A percentile compares a stretch with the other conserved stretches of the same genome.
Conservation (phyloP, 2,888 invertebrate genomes). For the Hydropsyche betteni region DNA sequence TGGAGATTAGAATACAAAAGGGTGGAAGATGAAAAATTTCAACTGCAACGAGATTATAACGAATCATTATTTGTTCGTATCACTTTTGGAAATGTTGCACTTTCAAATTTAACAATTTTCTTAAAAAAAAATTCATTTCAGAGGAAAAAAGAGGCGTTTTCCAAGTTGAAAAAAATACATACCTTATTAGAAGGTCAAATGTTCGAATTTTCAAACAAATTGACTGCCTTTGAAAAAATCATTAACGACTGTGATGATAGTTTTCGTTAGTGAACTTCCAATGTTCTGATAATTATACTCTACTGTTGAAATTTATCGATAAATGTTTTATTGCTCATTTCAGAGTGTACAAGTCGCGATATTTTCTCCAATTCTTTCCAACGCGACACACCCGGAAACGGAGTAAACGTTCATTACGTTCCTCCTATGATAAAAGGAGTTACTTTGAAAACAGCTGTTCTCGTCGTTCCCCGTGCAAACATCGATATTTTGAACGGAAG, state of each 20-base stretch:
- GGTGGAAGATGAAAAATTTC: slow-evolving; percentile 60
- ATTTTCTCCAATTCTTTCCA: neutral
- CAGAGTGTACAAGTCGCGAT: slow-evolving; percentile 15
- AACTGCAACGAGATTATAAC: slow-evolving; percentile 61
- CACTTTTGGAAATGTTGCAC: neutral
- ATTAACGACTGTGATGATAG: slow-evolving; percentile 22
- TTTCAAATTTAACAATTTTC: neutral
- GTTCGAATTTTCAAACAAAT: neutral
- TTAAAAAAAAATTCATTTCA: slow-evolving; percentile 38
- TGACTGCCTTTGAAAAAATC: neutral
- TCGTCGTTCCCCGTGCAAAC: slow-evolving; percentile 46
- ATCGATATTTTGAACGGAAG: slow-evolving; percentile 33
- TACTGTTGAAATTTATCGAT: neutral
- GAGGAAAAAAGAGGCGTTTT: slow-evolving; percentile 42
- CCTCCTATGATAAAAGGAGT: slow-evolving; percentile 50
- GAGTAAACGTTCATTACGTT: slow-evolving; percentile 43
- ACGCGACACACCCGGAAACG: slow-evolving; percentile 33
- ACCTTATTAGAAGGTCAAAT: slow-evolving; percentile 10
- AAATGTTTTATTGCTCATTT: neutral
- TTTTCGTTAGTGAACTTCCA: neutral
- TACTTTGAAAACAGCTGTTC: slow-evolving; percentile 49
- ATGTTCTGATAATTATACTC: neutral
- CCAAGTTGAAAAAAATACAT: slow-evolving; percentile 38
- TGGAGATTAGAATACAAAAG: slow-evolving; percentile 61
- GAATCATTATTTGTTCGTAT: slow-evolving; percentile 60